Evolutionary conservation across 2,888 invertebrate genomes (phyloP).

Genomic region (Microctonus hyperodae): DNA sequence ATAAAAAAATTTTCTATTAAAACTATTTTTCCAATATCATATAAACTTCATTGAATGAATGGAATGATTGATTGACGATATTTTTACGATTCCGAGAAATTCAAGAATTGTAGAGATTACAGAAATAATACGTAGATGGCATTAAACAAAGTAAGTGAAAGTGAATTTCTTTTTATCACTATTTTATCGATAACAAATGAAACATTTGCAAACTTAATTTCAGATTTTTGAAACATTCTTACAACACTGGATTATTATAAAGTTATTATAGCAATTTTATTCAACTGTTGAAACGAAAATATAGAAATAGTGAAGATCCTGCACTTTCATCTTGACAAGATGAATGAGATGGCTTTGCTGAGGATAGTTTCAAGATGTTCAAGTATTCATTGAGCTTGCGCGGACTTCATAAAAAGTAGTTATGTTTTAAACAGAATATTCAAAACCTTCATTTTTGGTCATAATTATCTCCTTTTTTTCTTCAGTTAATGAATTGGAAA

Average conservation of each 20-base stretch:
- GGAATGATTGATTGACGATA: too few relatives aligned
- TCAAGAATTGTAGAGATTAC: too few relatives aligned
- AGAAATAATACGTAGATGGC: too few relatives aligned
- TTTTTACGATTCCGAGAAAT: too few relatives aligned
- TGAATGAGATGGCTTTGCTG: constrained; percentile 9
- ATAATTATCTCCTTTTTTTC: neutral
- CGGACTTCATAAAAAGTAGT: constrained; percentile 1
- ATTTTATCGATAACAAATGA: too few relatives aligned
- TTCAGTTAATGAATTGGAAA: neutral
- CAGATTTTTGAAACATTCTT: neutral
- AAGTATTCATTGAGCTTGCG: constrained; percentile 10
- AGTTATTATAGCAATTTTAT: neutral
- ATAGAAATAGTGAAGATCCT: neutral
- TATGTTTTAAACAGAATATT: constrained; percentile 12
- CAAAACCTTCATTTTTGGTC: neutral
- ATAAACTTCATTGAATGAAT: too few relatives aligned
- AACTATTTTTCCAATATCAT: too few relatives aligned
- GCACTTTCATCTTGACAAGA: neutral
- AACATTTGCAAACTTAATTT: too few relatives aligned
- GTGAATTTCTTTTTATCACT: too few relatives aligned
- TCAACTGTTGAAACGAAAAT: neutral
- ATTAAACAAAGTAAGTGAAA: too few relatives aligned
- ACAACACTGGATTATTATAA: too few relatives aligned
- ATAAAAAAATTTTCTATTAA: too few relatives aligned
- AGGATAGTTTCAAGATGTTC: constrained; percentile 16